Conservation (phyloP, 2,113 vertebrate genomes). For the Pavo muticus region DNA sequence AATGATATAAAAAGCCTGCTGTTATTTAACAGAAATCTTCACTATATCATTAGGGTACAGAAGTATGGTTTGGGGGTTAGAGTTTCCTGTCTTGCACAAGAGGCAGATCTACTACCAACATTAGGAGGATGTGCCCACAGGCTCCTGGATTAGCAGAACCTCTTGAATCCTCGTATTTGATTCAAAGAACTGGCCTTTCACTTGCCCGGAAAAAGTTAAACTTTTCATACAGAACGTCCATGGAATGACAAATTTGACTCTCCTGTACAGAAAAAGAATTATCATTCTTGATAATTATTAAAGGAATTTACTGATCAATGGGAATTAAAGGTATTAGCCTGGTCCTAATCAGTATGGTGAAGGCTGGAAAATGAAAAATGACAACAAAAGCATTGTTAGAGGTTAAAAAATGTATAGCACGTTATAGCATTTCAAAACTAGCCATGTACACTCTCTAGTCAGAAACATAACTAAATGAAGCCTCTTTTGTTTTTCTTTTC, state of each 20-base stretch:
- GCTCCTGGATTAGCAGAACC: not conserved
- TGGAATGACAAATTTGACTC: not conserved
- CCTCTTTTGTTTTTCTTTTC: not conserved
- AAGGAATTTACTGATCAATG: not conserved
- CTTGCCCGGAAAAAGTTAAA: not conserved
- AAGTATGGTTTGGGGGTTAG: not conserved
- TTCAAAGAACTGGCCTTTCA: not conserved
- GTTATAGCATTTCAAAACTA: not conserved
- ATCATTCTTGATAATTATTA: not conserved
- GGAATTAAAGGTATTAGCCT: not conserved
- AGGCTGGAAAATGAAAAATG: not conserved
- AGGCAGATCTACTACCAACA: rapidly evolving
- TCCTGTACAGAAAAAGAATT: not conserved
- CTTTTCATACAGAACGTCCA: not conserved
- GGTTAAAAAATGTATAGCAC: not conserved
- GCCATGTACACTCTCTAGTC: not conserved
- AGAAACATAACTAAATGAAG: not conserved
- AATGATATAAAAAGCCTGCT: not conserved
- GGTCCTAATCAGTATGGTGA: not conserved
- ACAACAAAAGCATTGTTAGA: not conserved
- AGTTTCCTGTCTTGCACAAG: not conserved
- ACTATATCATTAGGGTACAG: not conserved
- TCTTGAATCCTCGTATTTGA: not conserved
- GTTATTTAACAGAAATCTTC: not conserved
- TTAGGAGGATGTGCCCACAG: rapidly evolving